Conservation (phyloP, 1,140 invertebrate genomes). For the Asobara japonica region DNA sequence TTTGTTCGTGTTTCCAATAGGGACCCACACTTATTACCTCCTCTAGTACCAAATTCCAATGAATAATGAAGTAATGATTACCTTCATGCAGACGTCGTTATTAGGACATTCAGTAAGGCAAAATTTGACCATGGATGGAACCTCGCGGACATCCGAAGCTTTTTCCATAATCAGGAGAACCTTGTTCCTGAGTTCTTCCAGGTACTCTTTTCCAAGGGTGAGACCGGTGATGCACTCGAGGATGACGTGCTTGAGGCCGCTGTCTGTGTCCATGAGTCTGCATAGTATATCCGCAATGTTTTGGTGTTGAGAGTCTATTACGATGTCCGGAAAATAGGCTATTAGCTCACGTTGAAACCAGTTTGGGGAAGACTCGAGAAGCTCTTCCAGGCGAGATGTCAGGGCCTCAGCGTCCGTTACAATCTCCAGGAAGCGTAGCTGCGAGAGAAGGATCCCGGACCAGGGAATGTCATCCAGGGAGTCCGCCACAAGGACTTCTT, state of each 20-base stretch:
- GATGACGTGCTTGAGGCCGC: conserved; percentile 51
- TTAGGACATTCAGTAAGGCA: conserved; percentile 47
- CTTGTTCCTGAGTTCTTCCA: conserved; percentile 52
- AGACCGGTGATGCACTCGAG: conserved; percentile 57
- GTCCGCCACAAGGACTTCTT: conserved; percentile 50
- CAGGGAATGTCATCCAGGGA: conserved; percentile 51
- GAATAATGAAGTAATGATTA: too few relatives aligned
- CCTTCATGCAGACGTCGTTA: conserved; percentile 46
- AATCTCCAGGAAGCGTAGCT: conserved; percentile 59
- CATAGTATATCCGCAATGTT: conserved; percentile 52
- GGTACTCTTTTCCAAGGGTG: conserved; percentile 53
- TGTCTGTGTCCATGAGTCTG: conserved; percentile 53
- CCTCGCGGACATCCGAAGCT: conserved; percentile 41
- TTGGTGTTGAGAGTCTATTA: conserved; percentile 57
- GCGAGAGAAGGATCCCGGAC: conserved; percentile 51
- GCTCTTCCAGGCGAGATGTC: conserved; percentile 50
- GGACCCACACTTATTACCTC: too few relatives aligned
- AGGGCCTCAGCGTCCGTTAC: conserved; percentile 48
- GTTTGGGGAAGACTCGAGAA: conserved; percentile 54
- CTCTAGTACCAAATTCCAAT: too few relatives aligned
- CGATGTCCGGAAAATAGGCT: conserved; percentile 56
- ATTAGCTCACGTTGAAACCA: conserved; percentile 62
- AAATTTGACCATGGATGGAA: conserved; percentile 58
- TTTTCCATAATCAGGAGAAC: conserved; percentile 51
- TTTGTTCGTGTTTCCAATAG: too few relatives aligned